Conservation (phyloP, 2,888 invertebrate genomes). For the Protodeltote pygarga region DNA sequence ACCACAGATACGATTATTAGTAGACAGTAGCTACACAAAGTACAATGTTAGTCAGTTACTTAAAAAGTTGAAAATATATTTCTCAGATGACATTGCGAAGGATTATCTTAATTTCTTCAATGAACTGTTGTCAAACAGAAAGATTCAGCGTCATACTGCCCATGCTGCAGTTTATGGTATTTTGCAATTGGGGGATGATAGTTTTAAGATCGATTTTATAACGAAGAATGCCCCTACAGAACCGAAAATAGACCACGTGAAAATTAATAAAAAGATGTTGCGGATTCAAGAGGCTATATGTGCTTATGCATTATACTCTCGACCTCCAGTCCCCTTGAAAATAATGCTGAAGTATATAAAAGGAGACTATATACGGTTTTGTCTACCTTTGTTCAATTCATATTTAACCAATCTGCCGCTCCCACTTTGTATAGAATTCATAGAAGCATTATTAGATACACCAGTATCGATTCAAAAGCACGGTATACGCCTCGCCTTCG, state of each 20-base stretch:
- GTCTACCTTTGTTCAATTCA: slow-evolving; percentile 60
- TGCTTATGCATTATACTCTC: slow-evolving; percentile 54
- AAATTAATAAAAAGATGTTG: slow-evolving; percentile 41
- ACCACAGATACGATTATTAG: too few relatives aligned
- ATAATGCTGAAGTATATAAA: slow-evolving; percentile 54
- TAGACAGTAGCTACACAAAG: neutral
- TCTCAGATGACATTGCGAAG: slow-evolving; percentile 58
- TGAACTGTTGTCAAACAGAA: slow-evolving; percentile 28
- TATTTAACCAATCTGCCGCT: slow-evolving; percentile 59
- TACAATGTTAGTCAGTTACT: slow-evolving; percentile 51
- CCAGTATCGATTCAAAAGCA: slow-evolving; percentile 69
- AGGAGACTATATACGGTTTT: slow-evolving; percentile 64
- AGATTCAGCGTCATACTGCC: slow-evolving; percentile 6
- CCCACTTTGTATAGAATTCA: slow-evolving; percentile 52
- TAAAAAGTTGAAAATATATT: slow-evolving; percentile 65
- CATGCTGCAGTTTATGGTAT: slow-evolving; percentile 50
- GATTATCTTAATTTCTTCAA: slow-evolving; percentile 53
- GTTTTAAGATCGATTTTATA: slow-evolving; percentile 54
- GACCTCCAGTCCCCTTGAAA: slow-evolving; percentile 62
- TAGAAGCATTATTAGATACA: slow-evolving; percentile 55
- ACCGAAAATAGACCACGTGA: slow-evolving; percentile 50
- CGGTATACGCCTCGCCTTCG: slow-evolving; percentile 65
- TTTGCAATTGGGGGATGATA: slow-evolving; percentile 56
- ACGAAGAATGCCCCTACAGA: slow-evolving; percentile 54
- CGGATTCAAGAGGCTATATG: slow-evolving; percentile 63